These are phyloP conservation scores for Bombus confusus DNA, from an alignment of 1,140 invertebrate species.

Conservation along the genomic window DNA sequence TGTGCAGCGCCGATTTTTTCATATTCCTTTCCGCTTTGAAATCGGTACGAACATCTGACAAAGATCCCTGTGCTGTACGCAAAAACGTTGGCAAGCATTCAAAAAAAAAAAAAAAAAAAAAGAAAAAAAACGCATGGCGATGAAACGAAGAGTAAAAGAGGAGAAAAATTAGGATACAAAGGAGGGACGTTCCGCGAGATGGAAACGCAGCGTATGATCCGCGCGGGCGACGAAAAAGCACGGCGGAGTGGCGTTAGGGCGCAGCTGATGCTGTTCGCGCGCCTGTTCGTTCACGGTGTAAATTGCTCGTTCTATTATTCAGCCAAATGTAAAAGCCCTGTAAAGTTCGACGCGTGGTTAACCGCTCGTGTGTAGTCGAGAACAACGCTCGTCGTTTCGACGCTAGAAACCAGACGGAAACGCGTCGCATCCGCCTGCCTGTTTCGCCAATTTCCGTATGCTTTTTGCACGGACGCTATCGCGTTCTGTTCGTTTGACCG, in stretches of 20 bases:
- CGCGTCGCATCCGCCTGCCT: background rate
- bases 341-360: conserved; percentile 62
- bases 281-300: conserved; percentile 23
- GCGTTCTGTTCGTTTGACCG: background rate
- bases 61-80: no score
- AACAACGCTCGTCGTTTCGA: no score
- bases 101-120: no score
- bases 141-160: no score
- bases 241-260: background rate
- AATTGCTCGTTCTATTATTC: conserved; percentile 68
- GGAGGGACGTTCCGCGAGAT: no score
- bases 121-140: no score
- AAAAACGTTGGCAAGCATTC: no score
- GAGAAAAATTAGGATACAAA: no score
- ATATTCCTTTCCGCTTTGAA: no score
- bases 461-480: background rate
- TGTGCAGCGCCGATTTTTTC: no score
- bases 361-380: conserved; percentile 4
- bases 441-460: background rate
- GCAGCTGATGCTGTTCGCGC: conserved; percentile 8
- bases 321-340: conserved; percentile 60
- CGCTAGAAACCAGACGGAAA: background rate
- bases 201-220: no score
- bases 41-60: no score
- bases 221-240: conserved; percentile 5